phyloP scores from a whole-genome alignment of 2,113 vertebrate species.

The Neofelis nebulosa region DNA sequence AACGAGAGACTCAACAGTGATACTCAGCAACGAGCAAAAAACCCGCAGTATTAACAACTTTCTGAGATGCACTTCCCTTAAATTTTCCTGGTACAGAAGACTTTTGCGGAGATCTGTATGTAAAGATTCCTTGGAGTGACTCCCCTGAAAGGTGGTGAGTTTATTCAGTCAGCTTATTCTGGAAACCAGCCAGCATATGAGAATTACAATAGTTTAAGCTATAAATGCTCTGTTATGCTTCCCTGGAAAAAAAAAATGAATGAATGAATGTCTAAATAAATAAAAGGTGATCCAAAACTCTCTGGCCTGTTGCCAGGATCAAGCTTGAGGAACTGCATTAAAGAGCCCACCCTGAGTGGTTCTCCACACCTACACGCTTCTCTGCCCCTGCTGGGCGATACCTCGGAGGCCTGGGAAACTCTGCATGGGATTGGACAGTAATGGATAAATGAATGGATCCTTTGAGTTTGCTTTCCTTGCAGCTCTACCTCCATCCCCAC shows the following conservation, averaged over 20 bases:
- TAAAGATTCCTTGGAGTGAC: not conserved
- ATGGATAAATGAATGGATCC: not conserved
- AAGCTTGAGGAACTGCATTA: not conserved
- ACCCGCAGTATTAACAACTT: not conserved
- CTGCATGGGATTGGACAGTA: not conserved
- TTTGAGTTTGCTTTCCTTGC: not conserved
- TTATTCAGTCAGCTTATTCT: not conserved
- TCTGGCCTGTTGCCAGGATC: not conserved
- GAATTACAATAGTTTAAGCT: slow-evolving; percentile 19
- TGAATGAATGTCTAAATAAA: slow-evolving; percentile 50
- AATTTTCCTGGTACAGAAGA: not conserved
- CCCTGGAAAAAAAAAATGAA: not conserved
- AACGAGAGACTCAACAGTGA: not conserved
- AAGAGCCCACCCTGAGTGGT: not conserved
- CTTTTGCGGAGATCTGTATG: not conserved
- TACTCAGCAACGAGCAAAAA: not conserved
- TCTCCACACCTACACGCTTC: not conserved
- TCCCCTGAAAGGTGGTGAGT: not conserved
- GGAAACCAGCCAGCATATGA: slow-evolving; percentile 30
- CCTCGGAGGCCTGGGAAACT: slow-evolving; percentile 23
- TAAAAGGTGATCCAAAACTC: slow-evolving; percentile 44
- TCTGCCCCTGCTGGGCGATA: not conserved
- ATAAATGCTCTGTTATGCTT: slow-evolving; percentile 26
- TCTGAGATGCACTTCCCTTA: not conserved
- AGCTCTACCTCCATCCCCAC: not conserved